phyloP scores from a whole-genome alignment of 2,888 invertebrate genomes.

The Cheilosia urbana region DNA sequence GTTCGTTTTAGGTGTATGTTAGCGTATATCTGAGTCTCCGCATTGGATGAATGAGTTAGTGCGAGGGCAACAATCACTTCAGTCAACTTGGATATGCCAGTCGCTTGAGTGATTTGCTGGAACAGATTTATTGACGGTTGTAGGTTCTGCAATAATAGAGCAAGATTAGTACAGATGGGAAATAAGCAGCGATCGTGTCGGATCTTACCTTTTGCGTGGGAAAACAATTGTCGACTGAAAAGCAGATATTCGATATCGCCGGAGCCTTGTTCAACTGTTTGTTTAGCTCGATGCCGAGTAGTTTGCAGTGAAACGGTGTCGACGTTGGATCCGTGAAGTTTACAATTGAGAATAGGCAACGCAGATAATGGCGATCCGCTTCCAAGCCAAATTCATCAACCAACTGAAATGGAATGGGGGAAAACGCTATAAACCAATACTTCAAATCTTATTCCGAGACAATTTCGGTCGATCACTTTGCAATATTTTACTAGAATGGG shows the following conservation, averaged over 20 bases:
- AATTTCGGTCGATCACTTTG: too few species aligned
- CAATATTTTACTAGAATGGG: too few species aligned
- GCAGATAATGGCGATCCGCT: slow-evolving; percentile 98
- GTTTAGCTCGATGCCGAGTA: slow-evolving; percentile 91
- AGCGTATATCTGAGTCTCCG: slow-evolving; percentile 90
- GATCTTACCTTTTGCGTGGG: slow-evolving; percentile 88
- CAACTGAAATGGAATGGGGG: slow-evolving; percentile 86
- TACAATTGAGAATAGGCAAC: slow-evolving; percentile 95
- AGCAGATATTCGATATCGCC: slow-evolving; percentile 94
- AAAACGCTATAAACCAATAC: background rate
- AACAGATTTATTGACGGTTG: slow-evolving; percentile 92
- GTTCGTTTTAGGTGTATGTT: slow-evolving; percentile 91
- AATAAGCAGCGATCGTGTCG: background rate
- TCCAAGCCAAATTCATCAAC: slow-evolving; percentile 96
- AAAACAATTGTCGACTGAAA: slow-evolving; percentile 93
- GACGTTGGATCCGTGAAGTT: slow-evolving; percentile 89
- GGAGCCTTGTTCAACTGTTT: slow-evolving; percentile 93
- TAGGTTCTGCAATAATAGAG: slow-evolving; percentile 85
- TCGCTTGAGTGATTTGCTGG: slow-evolving; percentile 92
- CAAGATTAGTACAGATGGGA: background rate
- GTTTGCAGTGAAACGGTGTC: slow-evolving; percentile 88
- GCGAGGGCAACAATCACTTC: slow-evolving; percentile 96
- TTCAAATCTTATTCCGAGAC: too few species aligned
- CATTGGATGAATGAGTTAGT: slow-evolving; percentile 91
- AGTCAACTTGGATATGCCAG: slow-evolving; percentile 94